These are phyloP conservation scores for Tribolium madens DNA, from an alignment of 1,140 invertebrate genomes.

Conservation along the genomic window DNA sequence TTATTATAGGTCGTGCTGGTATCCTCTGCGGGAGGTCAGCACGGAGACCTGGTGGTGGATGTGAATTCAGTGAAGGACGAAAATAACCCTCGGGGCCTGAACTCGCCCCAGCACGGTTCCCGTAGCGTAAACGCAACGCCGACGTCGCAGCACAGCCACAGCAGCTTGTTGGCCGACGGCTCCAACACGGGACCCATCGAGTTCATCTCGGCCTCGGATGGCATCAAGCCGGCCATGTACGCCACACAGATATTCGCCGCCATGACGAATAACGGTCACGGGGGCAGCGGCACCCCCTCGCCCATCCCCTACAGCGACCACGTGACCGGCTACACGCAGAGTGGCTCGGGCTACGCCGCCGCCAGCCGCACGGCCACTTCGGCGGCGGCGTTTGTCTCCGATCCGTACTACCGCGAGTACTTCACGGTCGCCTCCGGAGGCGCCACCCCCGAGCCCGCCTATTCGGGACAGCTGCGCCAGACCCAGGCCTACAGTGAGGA, in stretches of 20 bases:
- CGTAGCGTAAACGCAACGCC: slow-evolving; percentile 68
- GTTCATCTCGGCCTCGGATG: slow-evolving; percentile 69
- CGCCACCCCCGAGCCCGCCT: slow-evolving; percentile 66
- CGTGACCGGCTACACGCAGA: slow-evolving; percentile 69
- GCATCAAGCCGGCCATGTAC: slow-evolving; percentile 68
- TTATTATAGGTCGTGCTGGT: slow-evolving; percentile 66
- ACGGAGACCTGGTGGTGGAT: slow-evolving; percentile 67
- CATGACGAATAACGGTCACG: slow-evolving; percentile 61
- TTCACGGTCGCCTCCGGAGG: slow-evolving; percentile 65
- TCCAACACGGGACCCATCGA: slow-evolving; percentile 64
- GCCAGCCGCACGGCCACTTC: slow-evolving; percentile 58
- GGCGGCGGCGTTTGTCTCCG: slow-evolving; percentile 65
- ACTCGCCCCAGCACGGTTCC: slow-evolving; percentile 67
- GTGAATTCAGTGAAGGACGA: slow-evolving; percentile 69
- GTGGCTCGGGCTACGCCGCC: slow-evolving; percentile 59
- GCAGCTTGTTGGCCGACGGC: slow-evolving; percentile 66
- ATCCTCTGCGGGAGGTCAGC: slow-evolving; percentile 60
- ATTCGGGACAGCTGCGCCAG: slow-evolving; percentile 69
- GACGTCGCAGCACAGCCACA: slow-evolving; percentile 67
- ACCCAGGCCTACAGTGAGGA: slow-evolving; percentile 67
- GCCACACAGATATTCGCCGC: slow-evolving; percentile 67
- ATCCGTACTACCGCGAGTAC: slow-evolving; percentile 69
- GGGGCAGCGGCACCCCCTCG: slow-evolving; percentile 67
- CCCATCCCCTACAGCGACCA: slow-evolving; percentile 71
- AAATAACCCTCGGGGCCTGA: slow-evolving; percentile 61